Base-by-base conservation (phyloP, 2,888 invertebrate species). In the Dexiosoma caninum region DNA sequence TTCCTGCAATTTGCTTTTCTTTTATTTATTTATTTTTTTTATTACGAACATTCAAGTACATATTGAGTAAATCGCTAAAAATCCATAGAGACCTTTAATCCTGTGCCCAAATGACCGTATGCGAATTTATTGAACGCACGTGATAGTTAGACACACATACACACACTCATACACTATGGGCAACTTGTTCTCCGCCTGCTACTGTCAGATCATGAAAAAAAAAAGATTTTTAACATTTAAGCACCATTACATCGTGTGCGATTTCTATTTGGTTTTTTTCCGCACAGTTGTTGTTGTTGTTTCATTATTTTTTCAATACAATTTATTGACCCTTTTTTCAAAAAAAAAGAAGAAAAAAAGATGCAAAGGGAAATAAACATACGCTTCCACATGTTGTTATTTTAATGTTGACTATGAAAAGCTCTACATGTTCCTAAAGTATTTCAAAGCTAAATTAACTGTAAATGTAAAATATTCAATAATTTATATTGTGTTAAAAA, bases 111-210 rank as follows among this genome's bases (percentile, higher is more conserved):
- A 87, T 86, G 85, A 83, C 84, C 85, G 84, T 84, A 84, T 86
- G 85, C 83, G 85, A 86, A 87, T 88, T 87, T 88, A 87, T 87
- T 81, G 78, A 78, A 81, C 82, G 86, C 85, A 87, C 88, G 88
- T 88, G 87, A 85, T 86, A 85, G 87, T 88, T 84, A 80, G 84
- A 82, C 81, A 77, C 77, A 74, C 59, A 49, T n/a, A n/a, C n/a
- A n/a, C 67, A 60, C 72, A 78, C 60, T 12, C n/a, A 67, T 53
- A 32, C 19, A 60, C 30, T 27, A 27, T 19, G 27, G 23, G 6
- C 32, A 44, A 23, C 27, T 27, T 6, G 27, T 27, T 27, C 12
- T 12, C 46, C 12, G 57, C 23, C 7, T 57, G 46, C 19, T 59
- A 10, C 8, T 57, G 14, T 40, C 14, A 46, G 37, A 30, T 27